Conservation (phyloP, 92 coral and sea anemone genomes). For the Anthopleura xanthogrammica region DNA sequence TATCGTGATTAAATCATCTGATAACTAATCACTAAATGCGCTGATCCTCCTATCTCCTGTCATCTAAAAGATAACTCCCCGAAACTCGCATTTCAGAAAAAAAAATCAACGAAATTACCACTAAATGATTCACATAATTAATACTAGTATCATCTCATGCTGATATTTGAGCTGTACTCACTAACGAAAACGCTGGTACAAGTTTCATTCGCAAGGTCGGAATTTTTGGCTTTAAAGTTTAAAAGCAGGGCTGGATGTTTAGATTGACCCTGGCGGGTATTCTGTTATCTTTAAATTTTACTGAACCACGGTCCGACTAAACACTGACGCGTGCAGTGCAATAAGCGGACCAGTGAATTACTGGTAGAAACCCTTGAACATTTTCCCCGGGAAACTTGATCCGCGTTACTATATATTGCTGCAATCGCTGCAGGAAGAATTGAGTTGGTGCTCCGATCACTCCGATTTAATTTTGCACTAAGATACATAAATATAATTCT, state of each 20-base stretch:
- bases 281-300: constrained; percentile 20
- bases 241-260: constrained; percentile 19
- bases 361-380: constrained; percentile 37
- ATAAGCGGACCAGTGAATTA: constrained; percentile 18
- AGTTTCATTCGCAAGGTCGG: background rate
- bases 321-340: constrained; percentile 28
- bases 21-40: background rate
- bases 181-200: background rate
- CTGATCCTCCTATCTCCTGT: background rate
- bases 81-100: background rate
- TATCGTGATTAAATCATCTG: background rate
- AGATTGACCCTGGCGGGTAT: constrained; percentile 35
- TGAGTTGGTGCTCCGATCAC: too few relatives aligned
- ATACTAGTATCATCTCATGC: background rate
- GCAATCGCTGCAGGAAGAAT: background rate
- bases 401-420: constrained; percentile 6
- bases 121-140: background rate
- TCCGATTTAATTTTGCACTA: too few relatives aligned
- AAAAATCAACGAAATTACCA: background rate
- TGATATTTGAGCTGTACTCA: background rate
- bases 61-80: background rate
- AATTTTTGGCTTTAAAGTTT: constrained; percentile 23
- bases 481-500: too few relatives aligned
- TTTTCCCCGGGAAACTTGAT: constrained; percentile 17
- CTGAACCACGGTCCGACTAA: constrained; percentile 36